Base-by-base conservation (phyloP, 2,113 vertebrate species). In the Anser brachyrhynchus region DNA sequence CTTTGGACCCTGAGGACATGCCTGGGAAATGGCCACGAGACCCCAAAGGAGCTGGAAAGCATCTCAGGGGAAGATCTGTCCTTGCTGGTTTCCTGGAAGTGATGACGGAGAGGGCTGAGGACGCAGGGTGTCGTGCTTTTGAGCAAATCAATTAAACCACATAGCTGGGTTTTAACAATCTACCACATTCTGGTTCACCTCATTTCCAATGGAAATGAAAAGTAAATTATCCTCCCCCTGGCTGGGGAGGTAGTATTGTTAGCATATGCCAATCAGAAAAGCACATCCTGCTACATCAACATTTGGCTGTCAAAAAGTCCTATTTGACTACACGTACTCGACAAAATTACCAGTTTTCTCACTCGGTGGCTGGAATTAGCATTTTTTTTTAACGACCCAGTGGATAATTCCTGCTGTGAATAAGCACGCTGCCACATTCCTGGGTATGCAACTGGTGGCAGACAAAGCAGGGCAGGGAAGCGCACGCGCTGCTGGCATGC, bases 161-260 rank as follows among this genome's bases (percentile, higher is more conserved):
- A 41, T 61, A 84, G 64, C 81, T 70, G 76, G 71, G 73, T 64
- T 85, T 84, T 64, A 87, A 91, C 66, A 83, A 92, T 76, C 64
- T 71, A 83, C 89, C 84, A 43, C 91, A 70, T 94, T 89, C 80
- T 91, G 77, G 58, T 73, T 96, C 90, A 90, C 89, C 95, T 97
- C 80, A 91, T 96, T 95, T 92, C 91, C 96, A 96, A 96, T 93
- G 92, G 95, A 95, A 96, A 97, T 95, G 96, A 43, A 92, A 87
- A 91, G 93, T 94, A 94, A 95, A 95, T 96, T 76, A 82, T 95
- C 94, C 91, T 95, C 84, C 95, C 81, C 66, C 84, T 89, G 93
- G 44, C 89, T 91, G 91, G 70, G 89, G 93, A 96, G 93, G 95
- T 89, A 87, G 93, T 72, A 89, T 94, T 96, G 95, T 96, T 93